phyloP scores from a whole-genome alignment of 1,140 invertebrate genomes.

The Diprion similis region DNA sequence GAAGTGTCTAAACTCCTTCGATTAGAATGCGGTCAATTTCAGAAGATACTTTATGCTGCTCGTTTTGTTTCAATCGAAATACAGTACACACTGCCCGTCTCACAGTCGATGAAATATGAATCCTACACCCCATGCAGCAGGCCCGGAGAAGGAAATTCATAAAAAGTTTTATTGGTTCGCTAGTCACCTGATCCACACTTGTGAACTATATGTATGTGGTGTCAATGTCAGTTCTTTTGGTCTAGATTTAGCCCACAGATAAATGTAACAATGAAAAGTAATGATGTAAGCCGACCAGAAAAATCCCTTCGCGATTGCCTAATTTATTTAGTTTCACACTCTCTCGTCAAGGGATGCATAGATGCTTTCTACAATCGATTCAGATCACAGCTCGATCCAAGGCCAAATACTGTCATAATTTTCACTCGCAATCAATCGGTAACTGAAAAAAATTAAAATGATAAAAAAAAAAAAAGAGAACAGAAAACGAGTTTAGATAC shows the following conservation, averaged over 20 bases:
- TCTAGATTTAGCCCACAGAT: constrained; percentile 2
- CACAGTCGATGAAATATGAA: not conserved
- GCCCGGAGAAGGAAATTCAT: not conserved
- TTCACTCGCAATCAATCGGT: too few species aligned
- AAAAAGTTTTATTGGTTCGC: constrained; percentile 6
- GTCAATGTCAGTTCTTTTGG: not conserved
- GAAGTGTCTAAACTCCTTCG: too few species aligned
- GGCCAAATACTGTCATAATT: too few species aligned
- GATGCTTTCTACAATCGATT: too few species aligned
- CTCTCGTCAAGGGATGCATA: too few species aligned
- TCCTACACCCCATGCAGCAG: not conserved
- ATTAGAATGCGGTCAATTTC: too few species aligned
- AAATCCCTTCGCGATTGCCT: not conserved
- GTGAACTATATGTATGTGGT: not conserved
- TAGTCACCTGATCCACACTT: not conserved
- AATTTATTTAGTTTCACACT: not conserved
- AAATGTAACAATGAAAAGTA: not conserved
- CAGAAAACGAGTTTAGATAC: not conserved
- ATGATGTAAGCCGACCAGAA: not conserved
- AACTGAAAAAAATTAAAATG: not conserved
- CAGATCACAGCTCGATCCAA: too few species aligned
- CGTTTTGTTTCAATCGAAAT: not conserved
- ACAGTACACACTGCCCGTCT: not conserved
- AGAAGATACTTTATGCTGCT: too few species aligned
- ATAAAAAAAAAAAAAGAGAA: constrained; percentile 16